These are phyloP conservation scores for Paedocypris sp. DNA, from an alignment of 2,113 vertebrate genomes.

Conservation along the genomic window DNA sequence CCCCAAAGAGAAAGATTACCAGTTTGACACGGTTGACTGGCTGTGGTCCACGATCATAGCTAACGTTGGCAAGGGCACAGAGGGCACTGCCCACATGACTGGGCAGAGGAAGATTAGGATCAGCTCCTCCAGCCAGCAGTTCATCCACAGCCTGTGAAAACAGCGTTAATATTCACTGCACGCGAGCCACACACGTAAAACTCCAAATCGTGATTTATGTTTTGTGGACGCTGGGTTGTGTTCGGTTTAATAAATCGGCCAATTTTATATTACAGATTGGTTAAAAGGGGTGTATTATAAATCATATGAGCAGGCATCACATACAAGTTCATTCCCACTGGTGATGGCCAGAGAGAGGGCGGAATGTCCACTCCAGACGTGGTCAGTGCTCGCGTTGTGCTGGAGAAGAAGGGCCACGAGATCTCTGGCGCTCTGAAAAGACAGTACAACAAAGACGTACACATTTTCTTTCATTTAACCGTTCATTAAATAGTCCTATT, in stretches of 20 bases:
- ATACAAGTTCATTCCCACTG: constrained; percentile 73
- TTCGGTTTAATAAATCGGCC: too few species aligned
- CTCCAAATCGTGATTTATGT: neutral
- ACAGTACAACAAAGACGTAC: too few species aligned
- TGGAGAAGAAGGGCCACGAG: constrained; percentile 63
- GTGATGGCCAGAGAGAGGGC: constrained; percentile 76
- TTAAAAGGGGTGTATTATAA: neutral
- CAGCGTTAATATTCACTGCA: neutral
- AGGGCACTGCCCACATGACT: constrained; percentile 61
- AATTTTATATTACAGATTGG: too few species aligned
- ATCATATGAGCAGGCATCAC: constrained; percentile 5
- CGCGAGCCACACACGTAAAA: neutral
- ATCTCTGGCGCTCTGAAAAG: constrained; percentile 59
- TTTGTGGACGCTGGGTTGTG: neutral
- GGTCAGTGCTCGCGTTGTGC: constrained; percentile 61
- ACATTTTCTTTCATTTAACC: too few species aligned
- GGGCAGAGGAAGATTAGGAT: constrained; percentile 67
- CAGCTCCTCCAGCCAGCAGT: constrained; percentile 63
- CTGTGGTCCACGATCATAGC: constrained; percentile 46
- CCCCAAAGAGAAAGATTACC: constrained; percentile 45
- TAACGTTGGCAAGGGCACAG: constrained; percentile 60
- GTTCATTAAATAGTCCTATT: neutral
- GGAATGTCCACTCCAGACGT: constrained; percentile 79
- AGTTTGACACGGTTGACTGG: constrained; percentile 48
- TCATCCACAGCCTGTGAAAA: constrained; percentile 62